Base-by-base conservation (phyloP, 2,797 vertebrate species). In the Clarias pachynema region DNA sequence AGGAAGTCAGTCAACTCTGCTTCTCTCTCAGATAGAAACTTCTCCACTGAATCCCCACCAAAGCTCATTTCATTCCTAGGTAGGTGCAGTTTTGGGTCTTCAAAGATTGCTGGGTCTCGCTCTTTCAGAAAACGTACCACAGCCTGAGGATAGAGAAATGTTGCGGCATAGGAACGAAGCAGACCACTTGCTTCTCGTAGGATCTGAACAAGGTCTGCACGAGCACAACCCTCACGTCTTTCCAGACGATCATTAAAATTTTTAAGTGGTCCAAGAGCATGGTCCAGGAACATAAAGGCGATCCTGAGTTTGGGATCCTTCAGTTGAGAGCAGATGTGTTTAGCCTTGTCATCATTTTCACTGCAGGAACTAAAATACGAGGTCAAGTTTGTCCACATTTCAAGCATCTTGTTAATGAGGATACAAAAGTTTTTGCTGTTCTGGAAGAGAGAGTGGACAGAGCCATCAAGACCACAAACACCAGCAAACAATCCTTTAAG, bases 251-350 rank as follows among this genome's bases (percentile, higher is more conserved):
- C 89, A 57, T 94, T 93, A 82, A 95, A 95, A 31, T 26, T 81
- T 44, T 87, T 80, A 72, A 96, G 90, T 14, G 95, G 94, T 86
- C 91, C 92, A 68, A 96, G 81, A 79, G 91, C 91, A 31, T 93
- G 86, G 65, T 93, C 91, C 79, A 96, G 89, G 84, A 95, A 94
- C 90, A 94, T 89, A 24, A 95, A 94, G 0, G 87, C 91, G 18
- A 92, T 91, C 88, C 87, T 95, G 89, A 95, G 85, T 91, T 92
- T 94, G 34, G 91, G 90, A 89, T 94, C 92, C 75, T 93, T 90
- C 79, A 96, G 87, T 83, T 90, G 90, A 2, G 89, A 90, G 87
- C 82, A 90, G 87, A 95, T 93, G 29, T 74, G 85, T 81, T 91
- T 89, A 77, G 89, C 92, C 86, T 92, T 91, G 18, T 91, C 80